Evolutionary conservation across 2,113 vertebrate species (phyloP).

Genomic region (Eurystomus gularis): DNA sequence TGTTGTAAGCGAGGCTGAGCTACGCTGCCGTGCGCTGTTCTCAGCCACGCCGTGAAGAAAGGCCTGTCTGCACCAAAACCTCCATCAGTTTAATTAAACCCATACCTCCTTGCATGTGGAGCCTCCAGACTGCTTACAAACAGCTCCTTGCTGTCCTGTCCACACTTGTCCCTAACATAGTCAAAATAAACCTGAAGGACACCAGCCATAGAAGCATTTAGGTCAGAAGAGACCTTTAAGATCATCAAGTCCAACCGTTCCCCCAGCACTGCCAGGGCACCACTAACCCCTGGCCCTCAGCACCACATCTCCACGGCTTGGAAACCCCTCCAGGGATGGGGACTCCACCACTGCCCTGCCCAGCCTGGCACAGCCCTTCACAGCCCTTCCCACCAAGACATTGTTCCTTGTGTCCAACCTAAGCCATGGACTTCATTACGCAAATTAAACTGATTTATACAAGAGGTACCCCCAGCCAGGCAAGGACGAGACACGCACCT

Average conservation of each 20-base stretch:
- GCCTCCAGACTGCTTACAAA: accelerated
- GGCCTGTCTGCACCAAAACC: background rate
- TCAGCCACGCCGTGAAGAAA: background rate
- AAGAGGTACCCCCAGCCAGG: background rate
- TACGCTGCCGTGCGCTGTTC: accelerated
- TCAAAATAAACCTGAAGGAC: background rate
- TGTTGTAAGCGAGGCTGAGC: background rate
- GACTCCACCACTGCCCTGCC: too few species aligned
- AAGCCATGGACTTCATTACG: too few species aligned
- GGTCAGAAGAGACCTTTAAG: too few species aligned
- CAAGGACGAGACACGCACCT: background rate
- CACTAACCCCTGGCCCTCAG: too few species aligned
- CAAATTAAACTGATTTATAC: background rate
- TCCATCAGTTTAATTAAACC: background rate
- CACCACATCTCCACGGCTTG: too few species aligned
- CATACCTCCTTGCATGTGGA: accelerated
- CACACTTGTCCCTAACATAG: background rate
- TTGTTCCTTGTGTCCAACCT: too few species aligned
- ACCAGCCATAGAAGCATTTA: background rate
- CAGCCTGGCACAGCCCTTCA: too few species aligned
- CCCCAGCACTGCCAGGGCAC: too few species aligned
- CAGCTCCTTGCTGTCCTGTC: background rate
- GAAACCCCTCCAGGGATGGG: too few species aligned
- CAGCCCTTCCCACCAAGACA: too few species aligned
- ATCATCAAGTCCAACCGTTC: too few species aligned